Evolutionary conservation across 2,113 vertebrate species (phyloP), one percentile per base, ranked within the genome.

Genomic region (Merops nubicus): DNA sequence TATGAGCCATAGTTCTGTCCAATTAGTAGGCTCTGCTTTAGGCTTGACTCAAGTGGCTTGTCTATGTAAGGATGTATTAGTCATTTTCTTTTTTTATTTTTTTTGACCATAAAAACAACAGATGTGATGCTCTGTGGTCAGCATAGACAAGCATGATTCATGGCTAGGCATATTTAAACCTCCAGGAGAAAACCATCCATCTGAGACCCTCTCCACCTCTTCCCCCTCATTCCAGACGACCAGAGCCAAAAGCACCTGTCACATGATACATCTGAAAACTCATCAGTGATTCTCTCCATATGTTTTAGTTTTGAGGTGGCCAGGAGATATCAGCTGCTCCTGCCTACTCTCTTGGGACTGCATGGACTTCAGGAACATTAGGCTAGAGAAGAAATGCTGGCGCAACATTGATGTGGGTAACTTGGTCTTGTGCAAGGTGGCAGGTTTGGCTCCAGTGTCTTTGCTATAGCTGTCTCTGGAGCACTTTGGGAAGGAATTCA

Each of bases 81-180:
- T 96, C 68, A 96, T 64, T 92, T 95, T 93, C 82, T 63, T 93
- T 96, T 93, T 92, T 65, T 38, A 8, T 43, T 69, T 88, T 86
- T 87, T 89, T 94, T 91, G 53, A 93, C 86, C 80, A 29, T 91
- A 85, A 96, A 96, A 96, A 94, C 95, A 96, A 93, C 95, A 96
- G 95, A 94, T 93, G 91, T 92, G 95, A 93, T 96, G 48, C 86
- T 94, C 69, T 94, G 93, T 94, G 96, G 95, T 96, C 95, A 95
- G 56, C 94, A 68, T 31, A 96, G 86, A 91, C 50, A 81, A 85
- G 69, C 84, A 88, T 96, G 93, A 97, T 95, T 96, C 96, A 96
- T 75, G 65, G 60, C 34, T 79, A 72, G 64, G 76, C 64, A 57
- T 84, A 84, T 95, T 92, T 91, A 94, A 96, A 79, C 57, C 82